Evolutionary conservation across 2,888 invertebrate species (phyloP), one percentile per base, ranked within the genome.

Genomic region (Cheilosia variabilis): DNA sequence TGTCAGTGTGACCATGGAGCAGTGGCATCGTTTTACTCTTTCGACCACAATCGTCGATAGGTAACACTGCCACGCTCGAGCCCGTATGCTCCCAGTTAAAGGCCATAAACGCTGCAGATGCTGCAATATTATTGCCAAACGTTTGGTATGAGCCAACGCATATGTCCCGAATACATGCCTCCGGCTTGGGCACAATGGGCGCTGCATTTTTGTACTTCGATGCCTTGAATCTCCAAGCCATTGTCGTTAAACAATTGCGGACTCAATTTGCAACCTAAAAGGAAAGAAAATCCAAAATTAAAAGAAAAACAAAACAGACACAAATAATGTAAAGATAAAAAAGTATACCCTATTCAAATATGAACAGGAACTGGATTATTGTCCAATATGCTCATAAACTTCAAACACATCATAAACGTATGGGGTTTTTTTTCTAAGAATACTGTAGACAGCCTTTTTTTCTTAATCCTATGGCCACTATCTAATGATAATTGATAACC

Each of bases 161-260:
- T 88, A 99, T 95, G 92, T 98, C 98, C 88, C 97, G 95, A 88
- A 97, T 95, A 88, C 93, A 95, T 92, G 96, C 96, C 94, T 98
- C 98, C 81, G 98, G 97, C 92, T 98, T 98, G 47, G 98, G 98
- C 90, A 98, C 96, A 90, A 98, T 98, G 53, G 98, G 98, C 88
- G 97, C 96, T 87, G 98, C 98, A 96, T 99, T 99, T 95, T 98
- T 99, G 93, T 97, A 99, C 93, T 99, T 99, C 87, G 98, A 98
- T 91, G 98, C 97, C 94, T 98, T 98, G 93, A 98, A 98, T 93
- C 98, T 95, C 97, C 97, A 97, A 93, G 97, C 97, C 97, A 97
- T 97, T 55, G 34, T 89, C 63, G 68, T 53, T 60, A 31, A 55
- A 7, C 15, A 52, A 9, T 34, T 17, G n/a, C 5, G 15, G n/a